Evolutionary conservation across 2,888 invertebrate genomes (phyloP).

Genomic region (Cryptocheilus praepositus): DNA sequence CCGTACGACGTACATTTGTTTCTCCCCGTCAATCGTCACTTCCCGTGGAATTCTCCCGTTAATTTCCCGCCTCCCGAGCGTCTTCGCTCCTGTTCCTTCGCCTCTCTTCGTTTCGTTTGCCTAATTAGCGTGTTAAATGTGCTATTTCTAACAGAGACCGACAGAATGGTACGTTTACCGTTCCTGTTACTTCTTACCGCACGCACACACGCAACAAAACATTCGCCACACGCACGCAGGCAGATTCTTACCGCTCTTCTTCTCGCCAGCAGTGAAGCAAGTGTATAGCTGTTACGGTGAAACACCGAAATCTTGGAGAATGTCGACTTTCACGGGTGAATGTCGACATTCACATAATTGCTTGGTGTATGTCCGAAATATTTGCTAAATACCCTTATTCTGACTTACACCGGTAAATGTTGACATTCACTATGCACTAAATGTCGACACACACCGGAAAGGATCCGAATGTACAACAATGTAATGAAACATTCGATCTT

Average conservation of each 20-base stretch:
- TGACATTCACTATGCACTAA: too few species aligned
- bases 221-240: too few species aligned
- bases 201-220: neutral
- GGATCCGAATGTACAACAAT: too few species aligned
- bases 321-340: too few species aligned
- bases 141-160: conserved; percentile 67
- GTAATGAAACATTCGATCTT: too few species aligned
- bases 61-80: conserved; percentile 8
- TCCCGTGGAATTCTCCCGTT: conserved; percentile 34
- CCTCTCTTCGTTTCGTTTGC: conserved; percentile 43
- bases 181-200: conserved; percentile 49
- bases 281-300: too few species aligned
- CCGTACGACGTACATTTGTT: conserved; percentile 65
- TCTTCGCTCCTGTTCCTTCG: conserved; percentile 7
- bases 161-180: conserved; percentile 72
- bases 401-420: too few species aligned
- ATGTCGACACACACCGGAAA: too few species aligned
- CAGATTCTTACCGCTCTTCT: conserved; percentile 21
- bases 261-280: conserved; percentile 45
- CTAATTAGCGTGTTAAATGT: conserved; percentile 68
- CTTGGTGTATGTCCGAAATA: too few species aligned
- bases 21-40: conserved; percentile 30
- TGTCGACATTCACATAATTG: too few species aligned
- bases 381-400: too few species aligned
- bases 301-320: too few species aligned